Percentiles rank a stretch among this genome's conserved stretches.
Conservation (phyloP, 2,888 invertebrate species). For the Tetramorium bicarinatum region DNA sequence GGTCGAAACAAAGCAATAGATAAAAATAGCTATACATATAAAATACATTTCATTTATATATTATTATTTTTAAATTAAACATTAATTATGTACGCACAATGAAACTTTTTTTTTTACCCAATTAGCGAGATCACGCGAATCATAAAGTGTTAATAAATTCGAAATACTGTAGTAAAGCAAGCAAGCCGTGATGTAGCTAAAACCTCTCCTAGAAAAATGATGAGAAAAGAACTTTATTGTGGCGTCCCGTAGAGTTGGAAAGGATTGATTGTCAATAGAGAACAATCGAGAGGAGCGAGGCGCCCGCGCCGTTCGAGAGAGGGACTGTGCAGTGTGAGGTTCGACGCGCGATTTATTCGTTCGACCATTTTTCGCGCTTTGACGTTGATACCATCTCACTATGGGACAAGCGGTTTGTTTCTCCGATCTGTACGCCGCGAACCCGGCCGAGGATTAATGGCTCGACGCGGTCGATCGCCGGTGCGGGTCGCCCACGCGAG, state of each 20-base stretch:
- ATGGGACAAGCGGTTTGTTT: conserved; percentile 63
- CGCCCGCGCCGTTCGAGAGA: conserved; percentile 53
- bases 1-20: not conserved
- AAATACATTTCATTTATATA: not conserved
- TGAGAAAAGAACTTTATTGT: conserved; percentile 14
- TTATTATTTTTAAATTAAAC: conserved; percentile 3
- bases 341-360: conserved; percentile 59
- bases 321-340: conserved; percentile 36
- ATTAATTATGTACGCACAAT: not conserved
- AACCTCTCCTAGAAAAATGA: conserved; percentile 9
- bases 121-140: not conserved
- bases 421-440: conserved; percentile 46
- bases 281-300: conserved; percentile 31
- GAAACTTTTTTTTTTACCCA: not conserved
- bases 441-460: conserved; percentile 61
- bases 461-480: conserved; percentile 57
- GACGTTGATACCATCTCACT: conserved; percentile 63
- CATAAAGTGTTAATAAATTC: conserved; percentile 11
- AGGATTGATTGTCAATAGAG: conserved; percentile 52
- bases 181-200: conserved; percentile 6
- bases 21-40: not conserved
- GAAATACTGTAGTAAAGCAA: not conserved
- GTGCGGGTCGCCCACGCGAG: conserved; percentile 66
- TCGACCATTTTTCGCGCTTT: conserved; percentile 58
- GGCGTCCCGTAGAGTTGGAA: conserved; percentile 39